Percentiles rank a stretch among this genome's conserved stretches.
phyloP scores from a whole-genome alignment of 2,113 vertebrate genomes.

The Antidorcas marsupialis region DNA sequence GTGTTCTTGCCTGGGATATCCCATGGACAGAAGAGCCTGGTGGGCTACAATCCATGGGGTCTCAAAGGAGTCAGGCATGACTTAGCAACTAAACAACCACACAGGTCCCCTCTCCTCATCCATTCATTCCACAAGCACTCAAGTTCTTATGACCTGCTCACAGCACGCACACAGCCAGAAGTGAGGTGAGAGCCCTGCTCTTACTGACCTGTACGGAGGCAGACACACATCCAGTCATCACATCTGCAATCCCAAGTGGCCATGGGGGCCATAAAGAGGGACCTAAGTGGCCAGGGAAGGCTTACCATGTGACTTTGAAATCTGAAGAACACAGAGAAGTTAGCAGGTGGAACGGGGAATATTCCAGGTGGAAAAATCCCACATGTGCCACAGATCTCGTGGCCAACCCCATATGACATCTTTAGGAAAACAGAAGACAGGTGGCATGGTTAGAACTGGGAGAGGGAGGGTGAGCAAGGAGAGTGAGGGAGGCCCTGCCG shows the following conservation, averaged over 20 bases:
- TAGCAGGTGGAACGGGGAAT: rapidly evolving
- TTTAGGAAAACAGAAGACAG: not conserved
- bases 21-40: not conserved
- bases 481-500: no score
- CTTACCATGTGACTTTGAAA: not conserved
- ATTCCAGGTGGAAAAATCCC: not conserved
- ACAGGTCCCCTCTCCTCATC: not conserved
- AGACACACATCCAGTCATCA: not conserved
- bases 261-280: rapidly evolving
- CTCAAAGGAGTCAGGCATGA: not conserved
- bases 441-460: not conserved
- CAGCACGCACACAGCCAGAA: rapidly evolving
- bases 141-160: rapidly evolving
- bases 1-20: not conserved
- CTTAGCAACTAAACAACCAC: not conserved
- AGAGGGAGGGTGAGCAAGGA: rapidly evolving
- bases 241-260: not conserved
- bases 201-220: not conserved
- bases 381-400: not conserved
- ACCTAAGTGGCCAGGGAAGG: not conserved
- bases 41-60: not conserved
- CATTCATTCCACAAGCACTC: not conserved
- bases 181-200: not conserved
- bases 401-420: rapidly evolving
- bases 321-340: not conserved